Conservation (phyloP, 1,140 invertebrate genomes). For the Cherax quadricarinatus region DNA sequence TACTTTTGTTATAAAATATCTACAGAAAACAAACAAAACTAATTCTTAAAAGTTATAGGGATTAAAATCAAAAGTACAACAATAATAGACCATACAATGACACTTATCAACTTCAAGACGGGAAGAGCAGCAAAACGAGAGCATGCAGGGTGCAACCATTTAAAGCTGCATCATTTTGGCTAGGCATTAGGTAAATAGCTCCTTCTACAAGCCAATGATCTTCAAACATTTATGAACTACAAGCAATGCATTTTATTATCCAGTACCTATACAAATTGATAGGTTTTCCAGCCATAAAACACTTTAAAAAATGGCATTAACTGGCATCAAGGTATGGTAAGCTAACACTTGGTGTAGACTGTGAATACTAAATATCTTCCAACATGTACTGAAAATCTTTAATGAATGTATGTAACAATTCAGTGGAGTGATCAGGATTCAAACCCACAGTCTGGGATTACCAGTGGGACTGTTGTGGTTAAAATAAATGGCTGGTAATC, state of each 20-base stretch:
- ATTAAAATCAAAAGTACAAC: too few species aligned
- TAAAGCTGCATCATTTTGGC: not conserved
- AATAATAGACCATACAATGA: too few species aligned
- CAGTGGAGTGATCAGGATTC: too few species aligned
- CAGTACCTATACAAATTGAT: not conserved
- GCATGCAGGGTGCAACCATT: not conserved
- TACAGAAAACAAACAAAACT: too few species aligned
- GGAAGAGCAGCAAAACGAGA: not conserved
- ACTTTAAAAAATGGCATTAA: not conserved
- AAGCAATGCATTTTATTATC: not conserved
- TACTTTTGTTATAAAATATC: too few species aligned
- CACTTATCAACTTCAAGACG: not conserved
- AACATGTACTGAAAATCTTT: too few species aligned
- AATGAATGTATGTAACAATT: too few species aligned
- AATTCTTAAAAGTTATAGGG: too few species aligned
- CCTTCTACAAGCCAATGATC: not conserved
- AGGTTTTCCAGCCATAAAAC: not conserved
- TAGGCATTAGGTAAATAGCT: not conserved
- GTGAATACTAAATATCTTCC: not conserved
- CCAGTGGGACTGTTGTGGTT: too few species aligned
- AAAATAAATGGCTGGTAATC: too few species aligned
- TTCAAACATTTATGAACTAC: not conserved
- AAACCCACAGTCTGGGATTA: too few species aligned
- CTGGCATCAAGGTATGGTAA: not conserved
- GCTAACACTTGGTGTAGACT: not conserved